Base-by-base conservation (phyloP, 1,140 invertebrate species). In the Melanaphis sacchari region DNA sequence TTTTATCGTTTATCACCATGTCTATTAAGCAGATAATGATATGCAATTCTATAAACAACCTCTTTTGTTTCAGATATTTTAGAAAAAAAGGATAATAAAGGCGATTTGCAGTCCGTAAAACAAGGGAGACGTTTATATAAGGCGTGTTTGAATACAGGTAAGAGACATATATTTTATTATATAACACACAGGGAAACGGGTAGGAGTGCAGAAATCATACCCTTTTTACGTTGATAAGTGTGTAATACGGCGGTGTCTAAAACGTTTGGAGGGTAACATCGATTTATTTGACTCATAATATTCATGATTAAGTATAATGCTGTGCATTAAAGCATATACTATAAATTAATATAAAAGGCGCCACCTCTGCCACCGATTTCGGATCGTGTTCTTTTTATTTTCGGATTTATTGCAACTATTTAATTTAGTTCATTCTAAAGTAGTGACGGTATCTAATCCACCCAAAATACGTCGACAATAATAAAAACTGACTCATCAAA, bases 101-200 rank as follows among this genome's bases (percentile, higher is more conserved):
- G 95, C 21, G 96, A 96, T 66, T 96, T 96, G 0, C 88, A 94
- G 26, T 96, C 96, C 81, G 96, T 97, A 1, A 94, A 95, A 43
- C 96, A 97, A 93, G 97, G 97, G 0, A 96, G 96, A 94, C 94
- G 95, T 21, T 95, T 97, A 21, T 97, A 97, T 94, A 96, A 95
- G 92, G 97, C 96, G 59, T 97, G 97, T 94, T 95, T 97, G 95
- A 96, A 97, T 94, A 96, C 96, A 93, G 96, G 97, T 97, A 95
- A 84, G 88, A 24, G n/a, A 52, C 52, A 36, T 52, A 31, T 49
- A 76, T 76, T 76, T n/a, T 21, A 76, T 76, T 21, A n/a, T 2
- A 4, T 66, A 15, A 76, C n/a, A 18, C 9, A 31, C 41, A 21
- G 26, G 11, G 11, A 15, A 40, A 43, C 82, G 26, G 38, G 81